These are phyloP conservation scores for Perizoma affinitatum DNA, from an alignment of 2,888 invertebrate genomes.

Conservation along the genomic window DNA sequence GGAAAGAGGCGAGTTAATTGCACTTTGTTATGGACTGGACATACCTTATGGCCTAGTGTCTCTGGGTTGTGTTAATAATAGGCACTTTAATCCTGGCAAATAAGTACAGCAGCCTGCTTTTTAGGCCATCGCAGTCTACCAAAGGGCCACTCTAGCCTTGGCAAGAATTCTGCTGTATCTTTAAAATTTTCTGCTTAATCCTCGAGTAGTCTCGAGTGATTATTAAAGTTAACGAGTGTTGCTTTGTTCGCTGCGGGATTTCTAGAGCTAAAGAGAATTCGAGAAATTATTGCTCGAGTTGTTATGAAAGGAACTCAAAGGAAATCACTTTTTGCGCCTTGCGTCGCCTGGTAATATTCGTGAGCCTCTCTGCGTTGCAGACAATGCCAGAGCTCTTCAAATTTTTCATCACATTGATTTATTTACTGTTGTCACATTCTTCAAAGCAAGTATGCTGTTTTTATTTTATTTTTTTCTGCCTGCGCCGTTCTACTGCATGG, in stretches of 20 bases:
- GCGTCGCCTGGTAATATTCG: background rate
- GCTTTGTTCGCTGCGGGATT: conserved; percentile 34
- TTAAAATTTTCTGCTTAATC: conserved; percentile 75
- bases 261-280: conserved; percentile 24
- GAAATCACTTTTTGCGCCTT: conserved; percentile 1
- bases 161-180: conserved; percentile 79
- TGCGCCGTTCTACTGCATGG: too few species aligned
- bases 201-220: conserved; percentile 67
- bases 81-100: too few species aligned
- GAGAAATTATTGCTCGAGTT: conserved; percentile 19
- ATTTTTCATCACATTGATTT: too few species aligned
- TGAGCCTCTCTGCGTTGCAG: too few species aligned
- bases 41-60: too few species aligned
- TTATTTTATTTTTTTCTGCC: too few species aligned
- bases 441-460: too few species aligned
- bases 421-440: too few species aligned
- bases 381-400: too few species aligned
- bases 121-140: conserved; percentile 34
- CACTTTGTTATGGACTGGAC: too few species aligned
- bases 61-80: too few species aligned
- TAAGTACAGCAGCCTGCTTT: conserved; percentile 6
- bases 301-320: conserved; percentile 13
- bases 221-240: conserved; percentile 74
- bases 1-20: too few species aligned
- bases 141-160: conserved; percentile 68